These are phyloP conservation scores for Nannobrachium achirus DNA, from an alignment of 2,113 vertebrate species.

Conservation along the genomic window DNA sequence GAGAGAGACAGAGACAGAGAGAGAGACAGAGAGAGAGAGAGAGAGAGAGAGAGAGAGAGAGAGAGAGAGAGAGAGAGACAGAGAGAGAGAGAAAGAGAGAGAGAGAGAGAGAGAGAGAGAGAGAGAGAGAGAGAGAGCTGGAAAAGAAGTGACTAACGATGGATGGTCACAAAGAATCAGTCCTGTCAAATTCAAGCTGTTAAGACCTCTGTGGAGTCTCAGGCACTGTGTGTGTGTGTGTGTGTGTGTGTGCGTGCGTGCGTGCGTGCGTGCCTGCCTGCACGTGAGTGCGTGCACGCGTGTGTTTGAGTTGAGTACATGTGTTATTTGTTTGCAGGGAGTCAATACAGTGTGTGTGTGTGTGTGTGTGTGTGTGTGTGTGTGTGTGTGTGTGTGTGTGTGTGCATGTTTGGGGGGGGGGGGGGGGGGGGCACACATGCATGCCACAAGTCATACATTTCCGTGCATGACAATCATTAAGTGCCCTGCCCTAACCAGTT, in stretches of 20 bases:
- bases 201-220: constrained; percentile 39
- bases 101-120: background rate
- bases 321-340: too few relatives aligned
- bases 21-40: background rate
- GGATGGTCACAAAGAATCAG: constrained; percentile 63
- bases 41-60: background rate
- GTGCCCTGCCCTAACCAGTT: background rate
- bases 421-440: too few relatives aligned
- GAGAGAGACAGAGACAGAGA: background rate
- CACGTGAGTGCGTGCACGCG: background rate
- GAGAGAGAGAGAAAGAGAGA: background rate
- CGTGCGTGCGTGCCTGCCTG: background rate
- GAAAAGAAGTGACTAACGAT: constrained; percentile 61
- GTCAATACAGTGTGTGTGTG: too few relatives aligned
- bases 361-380: background rate
- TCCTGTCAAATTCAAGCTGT: constrained; percentile 52
- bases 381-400: background rate
- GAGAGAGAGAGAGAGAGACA: background rate
- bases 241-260: constrained; percentile 16
- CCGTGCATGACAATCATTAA: background rate
- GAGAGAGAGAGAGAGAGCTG: constrained; percentile 33
- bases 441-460: background rate
- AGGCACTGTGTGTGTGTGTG: constrained; percentile 21
- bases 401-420: background rate
- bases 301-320: background rate